Base-by-base conservation (phyloP, 2,797 vertebrate genomes). In the Alectoris magna region DNA sequence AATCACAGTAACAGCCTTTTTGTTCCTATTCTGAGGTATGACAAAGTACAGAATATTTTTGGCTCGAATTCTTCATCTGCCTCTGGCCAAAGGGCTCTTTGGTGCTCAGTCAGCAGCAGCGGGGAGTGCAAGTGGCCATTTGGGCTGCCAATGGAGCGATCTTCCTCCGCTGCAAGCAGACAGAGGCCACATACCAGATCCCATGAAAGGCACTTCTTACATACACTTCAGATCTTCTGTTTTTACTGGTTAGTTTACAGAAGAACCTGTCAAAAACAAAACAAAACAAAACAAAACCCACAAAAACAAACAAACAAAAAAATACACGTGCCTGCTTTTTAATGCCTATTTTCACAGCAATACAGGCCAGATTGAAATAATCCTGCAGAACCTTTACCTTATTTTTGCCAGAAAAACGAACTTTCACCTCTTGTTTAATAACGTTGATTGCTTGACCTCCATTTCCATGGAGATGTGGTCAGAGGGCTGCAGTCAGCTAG, bases 401-500 rank as follows among this genome's bases (percentile, higher is more conserved):
- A 56, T 74, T 96, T 88, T 86, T 78, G 14, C 75, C 51, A 79
- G 58, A 55, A 86, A 87, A 94, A 67, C 56, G 89, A 90, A 89
- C 78, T 77, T 91, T 68, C 38, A 58, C 19, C 31, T 95, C 29
- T n/a, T 73, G 18, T 88, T 18, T 77, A 82, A 56, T 77, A 88
- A 67, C 77, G 90, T 90, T 75, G 78, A 70, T 92, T 43, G 27
- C n/a, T 91, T 96, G 82, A 84, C 64, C 76, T 92, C 70, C 49
- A 84, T 93, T 91, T 93, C 87, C 83, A 68, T 86, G 88, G 89
- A 82, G 85, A 90, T 93, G 27, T 36, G 69, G 64, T 95, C 84
- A 84, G 87, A 91, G 72, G 44, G 43, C 64, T 84, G 19, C 21
- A 76, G 79, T 92, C 58, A 76, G 49, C 60, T 63, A 62, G 63